These are phyloP conservation scores for Seriola quinqueradiata DNA, from an alignment of 2,113 vertebrate genomes.

Conservation along the genomic window DNA sequence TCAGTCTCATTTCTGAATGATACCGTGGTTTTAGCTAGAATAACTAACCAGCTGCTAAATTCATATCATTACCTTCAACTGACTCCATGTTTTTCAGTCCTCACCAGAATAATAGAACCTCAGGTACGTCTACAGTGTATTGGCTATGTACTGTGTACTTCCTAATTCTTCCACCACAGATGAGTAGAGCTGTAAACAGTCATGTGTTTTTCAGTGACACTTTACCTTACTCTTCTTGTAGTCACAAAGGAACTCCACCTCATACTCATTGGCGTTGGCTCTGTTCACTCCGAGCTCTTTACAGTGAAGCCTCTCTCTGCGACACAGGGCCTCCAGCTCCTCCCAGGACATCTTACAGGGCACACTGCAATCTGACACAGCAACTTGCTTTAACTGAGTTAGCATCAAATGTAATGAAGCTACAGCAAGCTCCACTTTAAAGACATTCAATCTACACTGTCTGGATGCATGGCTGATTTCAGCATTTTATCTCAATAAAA, in stretches of 20 bases:
- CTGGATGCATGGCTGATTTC: too few species aligned
- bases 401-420: not conserved
- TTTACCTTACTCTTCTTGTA: slow-evolving; percentile 86
- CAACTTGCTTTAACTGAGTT: not conserved
- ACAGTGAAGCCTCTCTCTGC: slow-evolving; percentile 83
- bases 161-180: too few species aligned
- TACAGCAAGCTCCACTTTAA: not conserved
- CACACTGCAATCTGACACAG: slow-evolving; percentile 82
- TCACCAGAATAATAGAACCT: not conserved
- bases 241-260: slow-evolving; percentile 92
- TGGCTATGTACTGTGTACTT: too few species aligned
- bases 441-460: accelerated
- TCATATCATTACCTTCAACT: too few species aligned
- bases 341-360: slow-evolving; percentile 85
- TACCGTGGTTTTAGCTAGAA: too few species aligned
- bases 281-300: slow-evolving; percentile 83
- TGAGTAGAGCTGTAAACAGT: not conserved
- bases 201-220: too few species aligned
- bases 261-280: slow-evolving; percentile 87
- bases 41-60: too few species aligned
- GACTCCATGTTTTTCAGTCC: not conserved
- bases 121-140: too few species aligned
- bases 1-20: too few species aligned
- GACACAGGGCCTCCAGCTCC: slow-evolving; percentile 86
- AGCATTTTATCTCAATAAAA: too few species aligned